phyloP scores from a whole-genome alignment of 2,888 invertebrate species.

The Penaeus monodon region DNA sequence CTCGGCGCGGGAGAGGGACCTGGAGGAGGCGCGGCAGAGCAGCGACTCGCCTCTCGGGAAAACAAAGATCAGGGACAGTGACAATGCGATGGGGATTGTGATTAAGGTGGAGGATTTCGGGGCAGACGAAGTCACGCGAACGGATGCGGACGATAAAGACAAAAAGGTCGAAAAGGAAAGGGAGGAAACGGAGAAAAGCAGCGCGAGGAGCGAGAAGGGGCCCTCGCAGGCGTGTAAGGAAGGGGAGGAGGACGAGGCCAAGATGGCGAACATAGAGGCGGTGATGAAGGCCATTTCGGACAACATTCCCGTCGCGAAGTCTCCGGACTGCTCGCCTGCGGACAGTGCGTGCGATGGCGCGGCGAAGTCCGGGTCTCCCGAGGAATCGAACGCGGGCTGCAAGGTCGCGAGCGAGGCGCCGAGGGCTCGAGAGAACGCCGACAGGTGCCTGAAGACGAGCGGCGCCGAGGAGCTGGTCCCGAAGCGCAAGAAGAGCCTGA shows the following conservation, averaged over 20 bases:
- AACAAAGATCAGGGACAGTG: too few species aligned
- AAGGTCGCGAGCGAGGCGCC: constrained; percentile 30
- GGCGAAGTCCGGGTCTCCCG: too few species aligned
- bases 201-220: too few species aligned
- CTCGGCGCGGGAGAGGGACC: too few species aligned
- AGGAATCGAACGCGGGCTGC: constrained; percentile 18
- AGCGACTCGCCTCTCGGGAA: not conserved
- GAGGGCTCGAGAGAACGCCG: constrained; percentile 1
- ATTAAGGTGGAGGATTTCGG: too few species aligned
- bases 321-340: not conserved
- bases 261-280: not conserved
- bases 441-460: constrained; percentile 9
- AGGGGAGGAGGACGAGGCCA: not conserved
- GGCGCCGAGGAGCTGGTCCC: constrained; percentile 45
- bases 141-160: too few species aligned
- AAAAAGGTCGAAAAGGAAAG: too few species aligned
- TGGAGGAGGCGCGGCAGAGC: not conserved
- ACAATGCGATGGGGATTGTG: too few species aligned
- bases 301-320: constrained; percentile 23
- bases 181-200: too few species aligned
- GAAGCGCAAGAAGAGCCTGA: constrained; percentile 70
- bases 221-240: too few species aligned
- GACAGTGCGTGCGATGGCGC: not conserved
- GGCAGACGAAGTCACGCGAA: too few species aligned
- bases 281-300: not conserved